Base-by-base conservation (phyloP, 2,113 vertebrate genomes). In the Cathartes aura region DNA sequence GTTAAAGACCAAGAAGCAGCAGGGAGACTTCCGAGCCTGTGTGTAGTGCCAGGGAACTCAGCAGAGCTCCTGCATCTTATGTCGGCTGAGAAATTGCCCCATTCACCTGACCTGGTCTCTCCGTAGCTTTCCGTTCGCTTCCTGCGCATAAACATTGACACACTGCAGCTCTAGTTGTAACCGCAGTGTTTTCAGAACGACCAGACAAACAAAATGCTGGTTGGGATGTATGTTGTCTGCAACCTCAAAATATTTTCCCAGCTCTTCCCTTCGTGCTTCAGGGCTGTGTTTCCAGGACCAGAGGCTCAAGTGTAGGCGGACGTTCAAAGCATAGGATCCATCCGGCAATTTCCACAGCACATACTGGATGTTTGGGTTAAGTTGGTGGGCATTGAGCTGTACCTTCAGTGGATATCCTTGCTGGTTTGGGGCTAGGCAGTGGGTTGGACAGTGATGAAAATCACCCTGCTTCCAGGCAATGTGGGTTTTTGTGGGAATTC, bases 1-100 rank as follows among this genome's bases (percentile, higher is more conserved):
- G n/a, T 21, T 55, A 22, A 91, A 74, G 52, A 40, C 72, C 50
- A 38, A 34, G 56, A 85, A 91, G 56, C 97, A 96, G 87, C 76
- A 8, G 94, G 90, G 81, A 58, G 64, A 15, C 87, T 96, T 96
- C 93, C 76, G 38, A 62, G n/a, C 6, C 48, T 32, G 3, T 29
- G 15, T 27, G 43, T 29, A 86, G 62, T 0, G 1, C 56, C 82
- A 70, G 38, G 73, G 60, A 85, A 48, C 34, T 82, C 59, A 2
- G 87, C 90, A 81, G 92, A 93, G 53, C 38, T 87, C 78, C 84
- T 52, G 27, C 50, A 24, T 62, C 60, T 80, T 55, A 8, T 15
- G 26, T 30, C 0, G 26, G 56, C 76, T 87, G 85, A 91, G 91
- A 93, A 89, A 84, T 8, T 70, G 86, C 85, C 90, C 86, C 7